Conservation (phyloP, 2,113 vertebrate genomes). For the Chaetops frenatus region DNA sequence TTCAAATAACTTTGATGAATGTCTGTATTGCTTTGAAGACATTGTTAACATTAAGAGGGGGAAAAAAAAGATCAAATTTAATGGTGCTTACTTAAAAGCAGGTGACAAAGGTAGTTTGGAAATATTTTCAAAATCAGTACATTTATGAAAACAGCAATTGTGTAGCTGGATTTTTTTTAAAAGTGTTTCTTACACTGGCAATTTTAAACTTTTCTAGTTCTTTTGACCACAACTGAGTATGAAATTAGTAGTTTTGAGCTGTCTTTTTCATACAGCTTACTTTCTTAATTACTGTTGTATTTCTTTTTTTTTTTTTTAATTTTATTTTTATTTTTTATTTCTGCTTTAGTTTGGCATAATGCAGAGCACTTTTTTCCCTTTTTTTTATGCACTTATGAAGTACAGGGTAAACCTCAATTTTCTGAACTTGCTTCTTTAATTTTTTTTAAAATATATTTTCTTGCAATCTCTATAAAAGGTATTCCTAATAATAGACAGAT, state of each 20-base stretch:
- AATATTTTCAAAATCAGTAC: background rate
- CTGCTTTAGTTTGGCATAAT: background rate
- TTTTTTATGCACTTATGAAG: background rate
- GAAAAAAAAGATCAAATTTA: background rate
- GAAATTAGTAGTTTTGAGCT: background rate
- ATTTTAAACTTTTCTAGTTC: background rate
- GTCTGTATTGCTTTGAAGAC: background rate
- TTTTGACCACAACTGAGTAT: background rate
- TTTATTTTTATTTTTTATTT: fast-evolving
- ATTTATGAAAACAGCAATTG: background rate
- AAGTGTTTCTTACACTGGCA: too few relatives aligned
- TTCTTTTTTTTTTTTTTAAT: fast-evolving
- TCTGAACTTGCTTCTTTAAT: background rate
- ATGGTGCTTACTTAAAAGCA: background rate
- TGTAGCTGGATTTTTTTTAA: background rate
- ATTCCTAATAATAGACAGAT: background rate
- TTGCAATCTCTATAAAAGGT: background rate
- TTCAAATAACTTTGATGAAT: background rate
- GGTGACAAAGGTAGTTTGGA: background rate
- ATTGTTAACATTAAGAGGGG: fast-evolving
- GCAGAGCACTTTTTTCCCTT: too few relatives aligned
- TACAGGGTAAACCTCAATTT: background rate
- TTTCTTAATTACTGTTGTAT: background rate
- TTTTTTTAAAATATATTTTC: background rate
- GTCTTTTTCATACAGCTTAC: background rate